Evolutionary conservation across 2,113 vertebrate genomes (phyloP), one percentile per base, ranked within the genome.

Genomic region (Balaeniceps rex): DNA sequence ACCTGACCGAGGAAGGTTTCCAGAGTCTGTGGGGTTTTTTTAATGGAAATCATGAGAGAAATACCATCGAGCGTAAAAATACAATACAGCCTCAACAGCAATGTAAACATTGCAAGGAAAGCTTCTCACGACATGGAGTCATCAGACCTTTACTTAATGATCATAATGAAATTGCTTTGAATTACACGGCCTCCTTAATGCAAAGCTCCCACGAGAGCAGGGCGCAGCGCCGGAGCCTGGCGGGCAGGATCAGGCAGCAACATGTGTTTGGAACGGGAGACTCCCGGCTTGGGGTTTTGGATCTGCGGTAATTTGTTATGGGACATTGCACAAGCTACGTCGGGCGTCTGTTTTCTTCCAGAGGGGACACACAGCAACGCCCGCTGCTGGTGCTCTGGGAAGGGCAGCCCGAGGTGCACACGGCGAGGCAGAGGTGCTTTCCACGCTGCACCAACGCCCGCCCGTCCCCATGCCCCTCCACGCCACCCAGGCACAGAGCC

Each of bases 331-430:
- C 88, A 78, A 90, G 72, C 9, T 21, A 5, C 46, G 2, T 1
- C 2, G 7, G 94, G 74, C 3, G 0, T 15, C 0, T 15, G 46
- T 5, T 46, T 42, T 6, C 7, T 19, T 26, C 72, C 81, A 11
- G 28, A 42, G 49, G 66, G 70, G 76, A 44, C 9, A 1, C 5
- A 25, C 47, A n/a, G 29, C 65, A 18, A 0, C 25, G 51, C 26
- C 26, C 1, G 0, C 4, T 0, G 9, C 24, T 0, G 34, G 60
- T 14, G 69, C 26, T 8, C 15, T 6, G 52, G 57, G 61, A 38
- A 57, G 80, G 68, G 46, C 66, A 23, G 46, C 51, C 42, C 2
- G 0, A n/a, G 77, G 72, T 2, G 44, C 3, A 38, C 8, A 1
- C 0, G 10, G 70, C 40, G 40, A 63, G 13, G 13, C 10, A 1